These are phyloP conservation scores for Ceyx erithaca DNA, from an alignment of 2,797 vertebrate genomes.

Conservation along the genomic window DNA sequence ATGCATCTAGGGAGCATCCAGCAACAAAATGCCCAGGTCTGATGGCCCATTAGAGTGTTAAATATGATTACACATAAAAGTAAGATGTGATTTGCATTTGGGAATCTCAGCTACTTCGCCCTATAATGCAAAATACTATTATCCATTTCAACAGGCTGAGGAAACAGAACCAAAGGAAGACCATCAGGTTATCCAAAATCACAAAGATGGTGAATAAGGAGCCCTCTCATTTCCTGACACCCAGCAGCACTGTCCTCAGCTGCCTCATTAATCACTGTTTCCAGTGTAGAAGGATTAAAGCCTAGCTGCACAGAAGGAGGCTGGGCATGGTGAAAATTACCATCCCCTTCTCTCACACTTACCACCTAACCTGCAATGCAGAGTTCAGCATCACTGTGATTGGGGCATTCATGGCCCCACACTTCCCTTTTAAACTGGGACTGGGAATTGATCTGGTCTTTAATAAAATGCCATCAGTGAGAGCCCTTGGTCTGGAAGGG, in stretches of 20 bases:
- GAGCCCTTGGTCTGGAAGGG: background rate
- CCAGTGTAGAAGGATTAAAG: background rate
- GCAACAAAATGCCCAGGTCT: background rate
- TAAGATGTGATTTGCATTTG: background rate
- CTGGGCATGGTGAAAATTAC: background rate
- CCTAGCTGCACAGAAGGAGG: background rate
- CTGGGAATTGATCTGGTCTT: background rate
- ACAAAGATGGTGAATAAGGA: background rate
- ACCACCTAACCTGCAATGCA: background rate
- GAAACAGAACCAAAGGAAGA: background rate
- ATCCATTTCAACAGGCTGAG: background rate
- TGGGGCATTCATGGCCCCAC: background rate
- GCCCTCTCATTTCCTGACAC: background rate
- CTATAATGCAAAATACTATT: background rate
- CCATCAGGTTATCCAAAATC: background rate
- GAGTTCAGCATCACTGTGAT: background rate
- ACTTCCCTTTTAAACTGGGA: background rate
- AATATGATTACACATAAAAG: background rate
- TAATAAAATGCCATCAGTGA: accelerated
- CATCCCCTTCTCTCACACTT: background rate
- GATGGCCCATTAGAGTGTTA: background rate
- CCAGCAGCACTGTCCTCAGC: background rate
- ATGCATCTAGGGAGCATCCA: background rate
- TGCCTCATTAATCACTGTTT: background rate
- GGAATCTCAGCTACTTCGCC: background rate